Conservation (phyloP, 1,140 invertebrate species). For the Theocolax elegans region DNA sequence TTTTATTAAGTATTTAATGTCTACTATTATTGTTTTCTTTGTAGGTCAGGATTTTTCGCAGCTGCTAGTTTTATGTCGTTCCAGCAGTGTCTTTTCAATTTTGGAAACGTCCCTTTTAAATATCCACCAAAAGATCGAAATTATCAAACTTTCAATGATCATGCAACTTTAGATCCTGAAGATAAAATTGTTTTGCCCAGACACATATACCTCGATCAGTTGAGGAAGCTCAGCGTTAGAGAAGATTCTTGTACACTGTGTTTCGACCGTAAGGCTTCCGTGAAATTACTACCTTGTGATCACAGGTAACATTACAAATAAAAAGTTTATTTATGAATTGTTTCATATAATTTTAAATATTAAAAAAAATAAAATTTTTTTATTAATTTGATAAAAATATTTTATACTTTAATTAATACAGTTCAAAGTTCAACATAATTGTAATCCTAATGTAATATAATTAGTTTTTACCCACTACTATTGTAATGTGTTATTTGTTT, state of each 20-base stretch:
- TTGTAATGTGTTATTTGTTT: slow-evolving; percentile 46
- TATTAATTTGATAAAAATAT: slow-evolving; percentile 19
- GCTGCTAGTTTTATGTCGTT: slow-evolving; percentile 96
- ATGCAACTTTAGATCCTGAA: slow-evolving; percentile 76
- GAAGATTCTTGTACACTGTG: slow-evolving; percentile 91
- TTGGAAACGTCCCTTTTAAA: slow-evolving; percentile 84
- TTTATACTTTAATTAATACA: slow-evolving; percentile 36
- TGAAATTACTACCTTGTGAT: slow-evolving; percentile 81
- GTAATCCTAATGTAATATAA: no score
- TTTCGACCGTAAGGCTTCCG: slow-evolving; percentile 82
- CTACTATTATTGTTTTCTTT: slow-evolving; percentile 53
- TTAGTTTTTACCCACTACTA: no score
- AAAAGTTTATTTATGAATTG: no score
- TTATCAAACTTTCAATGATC: slow-evolving; percentile 83
- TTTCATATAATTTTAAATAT: background rate
- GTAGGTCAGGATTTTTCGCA: slow-evolving; percentile 88
- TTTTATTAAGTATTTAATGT: slow-evolving; percentile 27
- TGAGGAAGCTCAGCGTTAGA: slow-evolving; percentile 79
- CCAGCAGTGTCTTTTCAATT: slow-evolving; percentile 95
- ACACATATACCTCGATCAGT: slow-evolving; percentile 79
- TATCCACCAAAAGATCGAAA: slow-evolving; percentile 77
- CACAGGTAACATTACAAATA: slow-evolving; percentile 82
- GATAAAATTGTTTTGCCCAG: slow-evolving; percentile 78
- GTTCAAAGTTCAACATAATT: no score
- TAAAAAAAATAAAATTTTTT: slow-evolving; percentile 1